These are phyloP conservation scores for Tupaia chinensis DNA, from an alignment of 2,113 vertebrate species.

Conservation along the genomic window DNA sequence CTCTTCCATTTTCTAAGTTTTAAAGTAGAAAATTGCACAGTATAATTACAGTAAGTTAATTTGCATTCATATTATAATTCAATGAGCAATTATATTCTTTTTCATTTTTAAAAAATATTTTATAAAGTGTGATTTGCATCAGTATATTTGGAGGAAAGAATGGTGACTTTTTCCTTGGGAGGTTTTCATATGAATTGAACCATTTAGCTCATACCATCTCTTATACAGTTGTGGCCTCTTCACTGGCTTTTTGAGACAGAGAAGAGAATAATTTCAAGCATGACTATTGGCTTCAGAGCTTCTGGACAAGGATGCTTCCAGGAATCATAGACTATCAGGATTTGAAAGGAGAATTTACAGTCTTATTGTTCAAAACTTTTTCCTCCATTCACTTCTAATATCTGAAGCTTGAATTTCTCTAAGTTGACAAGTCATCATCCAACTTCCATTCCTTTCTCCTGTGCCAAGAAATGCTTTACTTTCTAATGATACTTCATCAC, in stretches of 20 bases:
- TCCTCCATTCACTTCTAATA: not conserved
- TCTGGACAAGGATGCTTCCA: not conserved
- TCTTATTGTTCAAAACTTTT: not conserved
- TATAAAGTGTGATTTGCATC: constrained; percentile 87
- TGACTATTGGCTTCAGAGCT: not conserved
- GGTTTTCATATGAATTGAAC: constrained; percentile 38
- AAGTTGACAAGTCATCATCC: not conserved
- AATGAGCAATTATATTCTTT: constrained; percentile 87
- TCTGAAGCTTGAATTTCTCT: constrained; percentile 29
- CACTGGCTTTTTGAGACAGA: not conserved
- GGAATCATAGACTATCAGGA: not conserved
- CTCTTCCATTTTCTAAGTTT: constrained; percentile 88
- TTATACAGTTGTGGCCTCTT: not conserved
- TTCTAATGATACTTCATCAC: not conserved
- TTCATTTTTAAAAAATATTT: constrained; percentile 87
- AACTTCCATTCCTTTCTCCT: not conserved
- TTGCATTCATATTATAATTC: constrained; percentile 91
- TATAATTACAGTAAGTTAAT: constrained; percentile 91
- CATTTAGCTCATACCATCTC: not conserved
- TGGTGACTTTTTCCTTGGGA: constrained; percentile 60
- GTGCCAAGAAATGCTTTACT: not conserved
- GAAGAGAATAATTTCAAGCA: not conserved
- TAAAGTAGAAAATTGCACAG: constrained; percentile 89
- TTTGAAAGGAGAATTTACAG: not conserved
- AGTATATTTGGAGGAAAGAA: constrained; percentile 79